Base-by-base conservation (phyloP, 2,888 invertebrate genomes). In the Palloptera scutellata region DNA sequence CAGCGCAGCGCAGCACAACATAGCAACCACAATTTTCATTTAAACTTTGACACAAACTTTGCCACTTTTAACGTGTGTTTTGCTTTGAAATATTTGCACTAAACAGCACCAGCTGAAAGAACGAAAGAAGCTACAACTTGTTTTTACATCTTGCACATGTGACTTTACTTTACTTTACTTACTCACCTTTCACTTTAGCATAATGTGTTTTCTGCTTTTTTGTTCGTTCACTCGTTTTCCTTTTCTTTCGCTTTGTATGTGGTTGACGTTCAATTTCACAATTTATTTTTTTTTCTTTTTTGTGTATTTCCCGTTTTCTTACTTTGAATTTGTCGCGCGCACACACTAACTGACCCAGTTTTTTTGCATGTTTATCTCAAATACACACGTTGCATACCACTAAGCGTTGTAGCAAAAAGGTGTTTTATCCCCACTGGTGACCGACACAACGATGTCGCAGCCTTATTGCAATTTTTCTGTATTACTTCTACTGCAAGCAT, bases 271-370 rank as follows among this genome's bases (percentile, higher is more conserved):
- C 54, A 19, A 19, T 54, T 54, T 54, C 54, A 54, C 54, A 54
- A 54, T 19, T 13, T 48, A 48, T 15, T n/a, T 48, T 30, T 30
- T 30, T 30, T 30, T 2, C 6, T 10, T 48, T 48, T 48, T 48
- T 13, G 6, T 48, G 8, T 48, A n/a, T 13, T 48, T 13, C 10
- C 10, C 48, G 48, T 4, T 48, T 13, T 30, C 30, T 30, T 15
- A 11, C 48, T 48, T 48, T 48, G 10, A n/a, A 15, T 6, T n/a
- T n/a, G 15, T 48, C 43, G 45, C 19, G 17, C 48, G 20, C 55
- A 61, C 45, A 61, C 55, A 60, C 45, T 60, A 61, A 30, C 45
- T 66, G 66, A 66, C 66, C 66, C 54, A 66, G 66, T 61, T 66
- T 55, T 54, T 66, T 66, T 43, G 19, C 53, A 48, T 60, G 53